Evolutionary conservation across 2,797 vertebrate species (phyloP), one percentile per base, ranked within the genome.

Genomic region (Odontamblyopus lacepedii): DNA sequence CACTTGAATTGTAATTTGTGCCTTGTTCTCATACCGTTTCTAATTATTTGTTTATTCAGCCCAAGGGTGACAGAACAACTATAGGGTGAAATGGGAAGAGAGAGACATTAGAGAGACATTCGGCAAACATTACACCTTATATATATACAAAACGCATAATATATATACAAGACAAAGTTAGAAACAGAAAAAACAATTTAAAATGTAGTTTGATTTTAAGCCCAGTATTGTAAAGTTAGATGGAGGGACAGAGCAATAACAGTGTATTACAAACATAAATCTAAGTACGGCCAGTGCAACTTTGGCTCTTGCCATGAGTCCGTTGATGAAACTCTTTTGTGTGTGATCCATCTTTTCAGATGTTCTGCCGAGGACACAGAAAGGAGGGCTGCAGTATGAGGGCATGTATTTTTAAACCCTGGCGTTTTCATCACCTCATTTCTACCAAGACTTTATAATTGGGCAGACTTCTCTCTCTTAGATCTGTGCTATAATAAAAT

Each of bases 381-480:
- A 50, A 66, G 38, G 64, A 50, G 64, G 44, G 44, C 64, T 66
- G 44, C 64, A 66, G 44, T 51, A 66, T 27, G 44, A 51, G 64
- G 64, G 64, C 64, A 66, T 66, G 64, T 66, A 66, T 66, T 66
- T 66, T 66, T 66, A 66, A 66, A 66, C 64, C 44, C 13, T 51
- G 44, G 44, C 44, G 44, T 50, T 66, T 66, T 66, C 64, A 66
- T 66, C 64, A 66, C 64, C 64, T 66, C 41, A 51, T 50, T 66
- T 66, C 64, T 51, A 66, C 64, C 19, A 44, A 66, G 44, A 66
- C 64, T 48, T 48, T 66, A 19, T 66, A 66, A 66, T 66, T 50
- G 64, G 13, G 59, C 32, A 27, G 51, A 27, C 15, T 16, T 18
- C 50, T 56, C 30, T 38, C 53, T 69, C n/a, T 57, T 69, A 57